Base-by-base conservation (phyloP, 2,113 vertebrate species). In the Brachyhypopomus gauderio region DNA sequence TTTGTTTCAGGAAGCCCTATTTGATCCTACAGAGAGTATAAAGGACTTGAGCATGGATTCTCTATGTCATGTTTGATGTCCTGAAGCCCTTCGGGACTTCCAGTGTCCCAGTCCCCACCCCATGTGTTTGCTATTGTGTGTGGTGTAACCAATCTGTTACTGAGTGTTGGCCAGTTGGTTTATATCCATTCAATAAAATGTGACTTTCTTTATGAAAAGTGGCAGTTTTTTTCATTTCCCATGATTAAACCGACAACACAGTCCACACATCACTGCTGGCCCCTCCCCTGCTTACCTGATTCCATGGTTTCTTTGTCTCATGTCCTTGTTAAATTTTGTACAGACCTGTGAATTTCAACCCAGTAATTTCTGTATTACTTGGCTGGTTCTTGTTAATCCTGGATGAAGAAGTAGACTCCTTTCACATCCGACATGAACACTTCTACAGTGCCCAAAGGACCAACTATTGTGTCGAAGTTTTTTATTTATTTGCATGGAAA, bases 111-210 rank as follows among this genome's bases (percentile, higher is more conserved):
- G 45, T 63, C 4, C 41, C 55, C 22, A 58, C 66, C 88, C 91
- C 89, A 80, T 80, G 60, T 84, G 88, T 92, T 93, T 92, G 90
- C 89, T 93, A 91, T 93, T 89, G 92, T 93, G 90, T 90, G 91
- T 94, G 91, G 85, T 90, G 90, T 93, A 91, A 87, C 58, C 20
- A 89, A 87, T 92, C 90, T 92, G 92, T 91, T 91, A 92, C 85
- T 92, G 91, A 90, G 91, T 94, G 92, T 94, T 90, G 88, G 91
- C 91, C 93, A 91, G 91, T 91, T 93, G 90, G 90, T 94, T 94
- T 93, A 90, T 93, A 94, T 92, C 90, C 93, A 94, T 92, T 90
- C 91, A 94, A 94, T 94, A 93, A 93, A 81, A 92, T 88, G 89
- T 90, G 90, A 92, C 85, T 91, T 92, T 92, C 92, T 94, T 93